Base-by-base conservation (phyloP, 2,797 vertebrate species). In the Sparus aurata region DNA sequence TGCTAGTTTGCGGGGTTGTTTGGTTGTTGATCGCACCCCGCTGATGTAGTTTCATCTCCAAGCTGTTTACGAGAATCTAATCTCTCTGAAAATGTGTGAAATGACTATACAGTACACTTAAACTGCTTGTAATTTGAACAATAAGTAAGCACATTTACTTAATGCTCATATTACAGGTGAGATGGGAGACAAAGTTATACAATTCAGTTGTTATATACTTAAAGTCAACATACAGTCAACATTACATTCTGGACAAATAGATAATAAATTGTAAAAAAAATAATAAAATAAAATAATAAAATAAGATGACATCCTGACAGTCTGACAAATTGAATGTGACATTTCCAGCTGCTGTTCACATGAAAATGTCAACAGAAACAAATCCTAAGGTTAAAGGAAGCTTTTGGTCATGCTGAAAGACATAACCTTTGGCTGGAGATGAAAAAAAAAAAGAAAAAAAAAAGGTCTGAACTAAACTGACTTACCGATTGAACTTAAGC, bases 361-460 rank as follows among this genome's bases (percentile, higher is more conserved):
- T 59, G 12, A 41, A 77, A 55, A 83, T 23, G 70, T 77, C 77
- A 70, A 70, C 54, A 72, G 62, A 73, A 79, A 80, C 52, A 2
- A 25, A 59, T 61, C 55, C 4, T 75, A 62, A 72, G 41, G 73
- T 85, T 69, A 74, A 74, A 62, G 73, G 66, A 68, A 47, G 53
- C 76, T 62, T 17, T 23, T 20, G 68, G 49, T 70, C 30, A 71
- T n/a, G 52, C 43, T 73, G 57, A 50, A 27, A 13, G 38, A 66
- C 3, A 50, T 3, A 46, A 22, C 12, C 17, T 75, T 69, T n/a
- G 23, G 16, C 11, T 2, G 25, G 3, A 41, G 53, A 67, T 27
- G 1, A 45, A 27, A 64, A 34, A 41, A 69, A 67, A 15, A 20
- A 0, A n/a, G n/a, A n/a, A n/a, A n/a, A n/a, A n/a, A n/a, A 59